These are phyloP conservation scores for Anas platyrhynchos DNA, from an alignment of 2,113 vertebrate species.

Conservation along the genomic window DNA sequence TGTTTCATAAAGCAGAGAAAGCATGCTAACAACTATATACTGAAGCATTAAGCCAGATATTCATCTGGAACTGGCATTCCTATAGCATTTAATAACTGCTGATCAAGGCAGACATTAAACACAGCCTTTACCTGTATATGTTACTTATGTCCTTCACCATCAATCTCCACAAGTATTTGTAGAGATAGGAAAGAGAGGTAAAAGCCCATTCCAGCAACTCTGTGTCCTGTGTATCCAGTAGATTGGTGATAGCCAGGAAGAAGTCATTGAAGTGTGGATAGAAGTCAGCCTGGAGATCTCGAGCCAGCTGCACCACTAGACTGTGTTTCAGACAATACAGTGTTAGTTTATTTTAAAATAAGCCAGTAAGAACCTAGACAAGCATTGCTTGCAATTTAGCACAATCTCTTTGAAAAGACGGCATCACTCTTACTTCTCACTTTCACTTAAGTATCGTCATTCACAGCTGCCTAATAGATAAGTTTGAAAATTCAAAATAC, in stretches of 20 bases:
- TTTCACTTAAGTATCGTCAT: not conserved
- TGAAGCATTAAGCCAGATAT: not conserved
- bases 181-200: conserved; percentile 93
- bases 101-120: not conserved
- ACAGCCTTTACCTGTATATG: conserved; percentile 88
- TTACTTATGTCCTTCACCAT: conserved; percentile 94
- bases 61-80: not conserved
- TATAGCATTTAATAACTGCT: not conserved
- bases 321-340: conserved; percentile 72
- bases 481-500: not conserved
- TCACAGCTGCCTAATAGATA: no score
- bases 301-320: conserved; percentile 92
- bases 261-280: conserved; percentile 96
- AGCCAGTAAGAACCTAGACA: not conserved
- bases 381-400: not conserved
- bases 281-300: conserved; percentile 96
- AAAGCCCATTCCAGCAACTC: conserved; percentile 94
- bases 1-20: not conserved
- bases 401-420: not conserved
- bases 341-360: not conserved
- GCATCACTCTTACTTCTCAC: not conserved
- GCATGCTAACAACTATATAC: not conserved
- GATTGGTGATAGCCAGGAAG: conserved; percentile 86
- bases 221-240: conserved; percentile 94
- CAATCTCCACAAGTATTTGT: conserved; percentile 95